These are phyloP conservation scores for Ormyrus labotus DNA, from an alignment of 2,888 invertebrate species.

Conservation along the genomic window DNA sequence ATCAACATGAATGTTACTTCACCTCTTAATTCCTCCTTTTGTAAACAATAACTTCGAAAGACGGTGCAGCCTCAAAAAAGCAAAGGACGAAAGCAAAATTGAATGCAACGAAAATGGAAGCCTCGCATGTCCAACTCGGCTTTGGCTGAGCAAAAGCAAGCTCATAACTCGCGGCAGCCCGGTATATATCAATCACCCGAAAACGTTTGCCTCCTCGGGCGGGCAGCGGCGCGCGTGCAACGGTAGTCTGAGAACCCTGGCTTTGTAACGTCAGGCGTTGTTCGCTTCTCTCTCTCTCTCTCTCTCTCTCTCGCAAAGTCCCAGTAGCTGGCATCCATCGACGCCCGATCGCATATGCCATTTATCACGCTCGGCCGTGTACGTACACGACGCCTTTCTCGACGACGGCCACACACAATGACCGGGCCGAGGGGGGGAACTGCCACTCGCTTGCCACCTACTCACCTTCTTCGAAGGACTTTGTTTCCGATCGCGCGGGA, in stretches of 20 bases:
- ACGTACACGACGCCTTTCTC: conserved; percentile 52
- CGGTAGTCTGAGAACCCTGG: not conserved
- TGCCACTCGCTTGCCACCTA: not conserved
- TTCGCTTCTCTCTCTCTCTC: not conserved
- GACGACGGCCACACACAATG: conserved; percentile 12
- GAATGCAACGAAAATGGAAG: too few species aligned
- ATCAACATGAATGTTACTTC: too few species aligned
- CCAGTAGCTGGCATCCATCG: conserved; percentile 59
- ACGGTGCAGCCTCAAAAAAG: not conserved
- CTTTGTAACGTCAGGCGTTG: conserved; percentile 37
- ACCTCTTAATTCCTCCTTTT: too few species aligned
- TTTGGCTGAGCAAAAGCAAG: not conserved
- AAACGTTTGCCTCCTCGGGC: conserved; percentile 44
- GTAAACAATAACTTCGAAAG: too few species aligned
- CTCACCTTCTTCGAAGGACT: not conserved
- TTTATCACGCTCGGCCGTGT: conserved; percentile 64
- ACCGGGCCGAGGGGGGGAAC: not conserved
- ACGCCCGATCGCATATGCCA: conserved; percentile 64
- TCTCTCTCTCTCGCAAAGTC: conserved; percentile 5
- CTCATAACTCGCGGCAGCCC: not conserved
- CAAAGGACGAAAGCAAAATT: not conserved
- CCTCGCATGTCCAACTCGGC: too few species aligned
- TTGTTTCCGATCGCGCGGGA: not conserved
- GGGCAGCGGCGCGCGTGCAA: conserved; percentile 6
- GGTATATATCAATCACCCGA: conserved; percentile 45